Conservation (phyloP, 2,797 vertebrate species). For the Bufotes viridis region DNA sequence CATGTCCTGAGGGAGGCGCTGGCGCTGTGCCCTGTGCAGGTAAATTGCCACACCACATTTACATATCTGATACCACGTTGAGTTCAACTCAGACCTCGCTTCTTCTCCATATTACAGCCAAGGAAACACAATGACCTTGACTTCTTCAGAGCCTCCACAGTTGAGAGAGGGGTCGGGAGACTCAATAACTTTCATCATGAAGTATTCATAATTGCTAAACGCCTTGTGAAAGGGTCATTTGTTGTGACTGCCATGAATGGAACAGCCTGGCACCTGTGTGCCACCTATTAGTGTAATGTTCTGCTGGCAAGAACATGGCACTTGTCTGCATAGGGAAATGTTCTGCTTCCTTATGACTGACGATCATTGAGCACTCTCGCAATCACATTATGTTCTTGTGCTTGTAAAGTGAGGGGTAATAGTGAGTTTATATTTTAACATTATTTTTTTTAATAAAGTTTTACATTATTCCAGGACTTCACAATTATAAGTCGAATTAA, state of each 20-base stretch:
- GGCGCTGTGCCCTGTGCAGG: too few species aligned
- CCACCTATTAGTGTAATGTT: not conserved
- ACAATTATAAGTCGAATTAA: too few species aligned
- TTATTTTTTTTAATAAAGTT: too few species aligned
- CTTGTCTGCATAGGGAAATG: constrained; percentile 1
- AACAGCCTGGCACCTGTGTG: constrained; percentile 46
- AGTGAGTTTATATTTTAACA: too few species aligned
- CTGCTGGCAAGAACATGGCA: not conserved
- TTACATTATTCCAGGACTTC: too few species aligned
- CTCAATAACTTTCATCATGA: constrained; percentile 30
- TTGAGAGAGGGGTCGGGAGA: not conserved
- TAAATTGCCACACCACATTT: too few species aligned
- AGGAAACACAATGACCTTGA: constrained; percentile 33
- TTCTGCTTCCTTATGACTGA: constrained; percentile 15
- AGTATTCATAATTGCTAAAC: constrained; percentile 13
- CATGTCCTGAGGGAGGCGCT: too few species aligned
- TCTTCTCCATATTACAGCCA: not conserved
- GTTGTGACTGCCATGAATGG: constrained; percentile 28
- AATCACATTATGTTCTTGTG: not conserved
- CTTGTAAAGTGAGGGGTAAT: not conserved
- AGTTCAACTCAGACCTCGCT: not conserved
- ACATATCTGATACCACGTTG: not conserved
- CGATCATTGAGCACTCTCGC: not conserved
- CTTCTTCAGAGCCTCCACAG: not conserved
- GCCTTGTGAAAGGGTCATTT: constrained; percentile 43